Base-by-base conservation (phyloP, 2,888 invertebrate genomes). In the Himalopsyche japonica region DNA sequence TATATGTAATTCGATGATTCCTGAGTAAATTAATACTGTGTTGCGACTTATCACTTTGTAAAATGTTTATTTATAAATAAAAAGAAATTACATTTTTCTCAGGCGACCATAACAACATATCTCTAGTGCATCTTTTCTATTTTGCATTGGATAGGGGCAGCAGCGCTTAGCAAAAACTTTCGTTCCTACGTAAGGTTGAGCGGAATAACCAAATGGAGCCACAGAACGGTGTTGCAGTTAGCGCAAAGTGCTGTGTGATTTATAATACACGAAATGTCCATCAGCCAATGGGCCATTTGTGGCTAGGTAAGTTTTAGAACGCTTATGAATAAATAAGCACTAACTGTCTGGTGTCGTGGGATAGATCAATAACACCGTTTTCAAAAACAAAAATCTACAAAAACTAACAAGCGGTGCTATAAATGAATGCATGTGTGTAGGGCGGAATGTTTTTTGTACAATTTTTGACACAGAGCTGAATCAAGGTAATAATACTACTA, bases 241-340 rank as follows among this genome's bases (percentile, higher is more conserved):
- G 76, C n/a, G 70, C 57, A 84, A 86, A 86, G 86, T 84, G 84
- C 78, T 82, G 30, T 76, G 76, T 76, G 81, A 86, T 86, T 84
- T 84, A 86, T 86, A 84, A 86, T 86, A 84, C 86, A 86, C 82
- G 80, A 76, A 79, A 82, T 70, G 80, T 86, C 86, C 84, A 83
- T 86, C 86, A 82, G 81, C 49, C 84, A 81, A 82, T 80, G 32
- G 86, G 81, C 86, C 82, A 84, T 82, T 84, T 82, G 88, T 88
- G 87, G 88, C 88, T 88, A 88, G 90, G 90, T 90, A 90, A 91
- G 90, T 90, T 91, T 91, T 91, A 90, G 90, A 91, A 90, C 89
- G 91, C 91, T 91, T 91, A 92, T 92, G 92, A 92, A 92, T 92
- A 92, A 92, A 88, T 92, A 89, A 92, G 89, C 85, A 88, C 88